These are phyloP conservation scores for Drosophila planitibia DNA, from an alignment of 2,888 invertebrate species.

Conservation along the genomic window DNA sequence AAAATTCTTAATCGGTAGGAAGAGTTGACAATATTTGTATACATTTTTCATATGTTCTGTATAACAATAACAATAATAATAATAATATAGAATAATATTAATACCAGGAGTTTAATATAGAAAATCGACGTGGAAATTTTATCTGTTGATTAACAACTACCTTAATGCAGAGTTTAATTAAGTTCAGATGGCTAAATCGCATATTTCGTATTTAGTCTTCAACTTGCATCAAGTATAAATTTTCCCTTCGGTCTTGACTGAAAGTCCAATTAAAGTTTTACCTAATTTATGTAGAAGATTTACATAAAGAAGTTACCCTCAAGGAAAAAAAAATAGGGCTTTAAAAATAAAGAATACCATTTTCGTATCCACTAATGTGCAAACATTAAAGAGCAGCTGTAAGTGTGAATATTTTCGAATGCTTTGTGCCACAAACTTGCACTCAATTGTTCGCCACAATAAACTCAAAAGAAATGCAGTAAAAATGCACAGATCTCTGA, in stretches of 20 bases:
- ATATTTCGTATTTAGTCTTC: not conserved
- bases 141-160: too few species aligned
- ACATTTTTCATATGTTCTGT: too few species aligned
- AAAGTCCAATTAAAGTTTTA: slow-evolving; percentile 23
- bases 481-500: slow-evolving; percentile 34
- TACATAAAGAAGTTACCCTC: not conserved
- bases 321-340: not conserved
- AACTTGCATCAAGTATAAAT: too few species aligned
- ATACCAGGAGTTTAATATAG: not conserved
- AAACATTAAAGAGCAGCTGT: slow-evolving; percentile 21
- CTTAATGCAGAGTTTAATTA: not conserved
- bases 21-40: not conserved
- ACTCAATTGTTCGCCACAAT: slow-evolving; percentile 55
- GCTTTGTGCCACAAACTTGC: slow-evolving; percentile 58
- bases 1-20: not conserved
- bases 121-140: not conserved
- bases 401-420: slow-evolving; percentile 15
- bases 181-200: not conserved
- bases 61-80: not conserved
- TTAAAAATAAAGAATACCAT: slow-evolving; percentile 11
- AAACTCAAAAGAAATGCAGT: slow-evolving; percentile 47
- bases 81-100: not conserved
- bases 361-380: slow-evolving; percentile 17
- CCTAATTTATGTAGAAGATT: slow-evolving; percentile 5
- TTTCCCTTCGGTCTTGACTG: not conserved